Evolutionary conservation across 2,113 vertebrate species (phyloP).

Genomic region (Carlito syrichta): DNA sequence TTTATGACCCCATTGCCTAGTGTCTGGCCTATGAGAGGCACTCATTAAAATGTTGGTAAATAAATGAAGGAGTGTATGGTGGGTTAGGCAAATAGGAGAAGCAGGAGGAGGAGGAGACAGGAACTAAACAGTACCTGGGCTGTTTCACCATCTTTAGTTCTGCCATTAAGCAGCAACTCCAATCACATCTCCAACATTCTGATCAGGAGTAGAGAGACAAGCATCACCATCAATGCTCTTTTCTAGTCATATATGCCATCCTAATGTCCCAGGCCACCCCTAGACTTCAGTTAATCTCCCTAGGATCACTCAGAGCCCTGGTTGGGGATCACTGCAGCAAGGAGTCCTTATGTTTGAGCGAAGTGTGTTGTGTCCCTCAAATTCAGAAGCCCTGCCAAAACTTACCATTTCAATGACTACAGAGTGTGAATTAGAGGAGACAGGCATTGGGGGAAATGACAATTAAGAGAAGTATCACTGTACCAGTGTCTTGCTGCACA

Average conservation of each 20-base stretch:
- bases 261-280: neutral
- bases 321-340: neutral
- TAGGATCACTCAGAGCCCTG: neutral
- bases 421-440: neutral
- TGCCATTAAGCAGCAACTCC: neutral
- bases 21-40: neutral
- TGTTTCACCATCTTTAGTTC: neutral
- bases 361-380: neutral
- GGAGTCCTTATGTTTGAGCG: neutral
- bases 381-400: neutral
- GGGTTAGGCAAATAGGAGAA: neutral
- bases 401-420: neutral
- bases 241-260: neutral
- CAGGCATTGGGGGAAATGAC: neutral
- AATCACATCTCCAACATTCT: neutral
- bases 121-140: neutral
- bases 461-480: neutral
- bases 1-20: neutral
- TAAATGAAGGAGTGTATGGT: neutral
- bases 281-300: neutral
- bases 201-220: neutral
- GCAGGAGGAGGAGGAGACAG: neutral
- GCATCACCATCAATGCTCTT: neutral
- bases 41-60: neutral
- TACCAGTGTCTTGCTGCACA: neutral